phyloP scores from a whole-genome alignment of 2,113 vertebrate genomes.

The Cynopterus brachyotis region DNA sequence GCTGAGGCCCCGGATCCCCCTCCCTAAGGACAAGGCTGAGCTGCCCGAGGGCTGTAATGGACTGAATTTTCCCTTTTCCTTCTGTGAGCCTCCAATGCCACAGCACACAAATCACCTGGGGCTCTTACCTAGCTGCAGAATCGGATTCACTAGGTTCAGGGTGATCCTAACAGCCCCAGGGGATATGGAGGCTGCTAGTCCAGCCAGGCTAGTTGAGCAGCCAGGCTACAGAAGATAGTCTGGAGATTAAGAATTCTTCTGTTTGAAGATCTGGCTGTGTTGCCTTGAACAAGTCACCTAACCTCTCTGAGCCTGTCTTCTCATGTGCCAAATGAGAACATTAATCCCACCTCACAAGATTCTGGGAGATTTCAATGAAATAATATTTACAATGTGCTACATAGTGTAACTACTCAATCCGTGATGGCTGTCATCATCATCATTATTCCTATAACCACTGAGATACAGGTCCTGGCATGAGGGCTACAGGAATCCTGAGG shows the following conservation, averaged over 20 bases:
- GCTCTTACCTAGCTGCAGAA: not conserved
- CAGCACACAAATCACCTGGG: not conserved
- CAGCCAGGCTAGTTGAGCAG: not conserved
- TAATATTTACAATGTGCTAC: not conserved
- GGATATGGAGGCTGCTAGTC: not conserved
- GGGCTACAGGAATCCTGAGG: not conserved
- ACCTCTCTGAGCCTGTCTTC: constrained; percentile 2
- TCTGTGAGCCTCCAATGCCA: not conserved
- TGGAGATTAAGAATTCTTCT: not conserved
- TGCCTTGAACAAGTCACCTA: not conserved
- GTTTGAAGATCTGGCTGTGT: not conserved
- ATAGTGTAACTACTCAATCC: not conserved
- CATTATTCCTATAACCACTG: not conserved
- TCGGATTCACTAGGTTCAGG: not conserved
- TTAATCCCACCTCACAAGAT: not conserved
- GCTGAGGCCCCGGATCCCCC: not conserved
- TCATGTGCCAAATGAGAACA: not conserved
- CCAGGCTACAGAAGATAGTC: not conserved
- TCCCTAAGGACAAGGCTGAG: not conserved
- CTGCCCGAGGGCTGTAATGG: not conserved
- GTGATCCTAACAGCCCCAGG: no score
- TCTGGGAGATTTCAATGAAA: not conserved
- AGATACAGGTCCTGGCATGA: not conserved
- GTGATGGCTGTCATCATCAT: not conserved
- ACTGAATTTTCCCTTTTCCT: not conserved